Base-by-base conservation (phyloP, 2,888 invertebrate species). In the Chrysomela aeneicollis region DNA sequence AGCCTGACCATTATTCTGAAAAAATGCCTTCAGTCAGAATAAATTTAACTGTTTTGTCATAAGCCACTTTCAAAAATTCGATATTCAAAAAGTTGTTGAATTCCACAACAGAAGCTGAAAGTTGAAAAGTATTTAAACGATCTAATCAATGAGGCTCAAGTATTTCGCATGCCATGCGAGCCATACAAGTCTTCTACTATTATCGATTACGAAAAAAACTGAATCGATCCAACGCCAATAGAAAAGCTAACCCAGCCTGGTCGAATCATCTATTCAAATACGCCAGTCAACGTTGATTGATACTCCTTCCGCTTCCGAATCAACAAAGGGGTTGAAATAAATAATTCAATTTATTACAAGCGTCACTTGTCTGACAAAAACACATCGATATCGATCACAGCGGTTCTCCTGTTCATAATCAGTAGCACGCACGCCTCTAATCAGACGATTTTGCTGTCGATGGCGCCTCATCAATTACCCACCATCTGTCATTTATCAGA, bases 231-330 rank as follows among this genome's bases (percentile, higher is more conserved):
- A 15, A n/a, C 42, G n/a, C 42, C 15, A 15, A 42, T 42, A 15
- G 42, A 15, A 42, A 42, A 42, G 2, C 42, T 15, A 42, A 2
- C 15, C 15, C 2, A 15, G 6, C 1, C 42, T 12, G 15, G 15
- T 15, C 42, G 42, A 42, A 42, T 42, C n/a, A 42, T 42, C 42
- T 15, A 42, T 42, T 42, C 42, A 42, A 42, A 42, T 42, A 42
- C 32, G 9, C 8, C 15, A 12, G 15, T 15, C 42, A 42, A 42
- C 42, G 15, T 42, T 42, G 42, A 42, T 15, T 42, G 42, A 42
- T 42, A 42, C 42, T 3, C 42, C 42, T 15, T 42, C 6, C n/a
- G 42, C 15, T 15, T 42, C 15, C 42, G 42, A 42, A 15, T 42
- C 42, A 12, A 42, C 42, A 42, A 42, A 42, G 42, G n/a, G 12